Conservation (phyloP, 2,797 vertebrate genomes). For the Amazona finschi region DNA sequence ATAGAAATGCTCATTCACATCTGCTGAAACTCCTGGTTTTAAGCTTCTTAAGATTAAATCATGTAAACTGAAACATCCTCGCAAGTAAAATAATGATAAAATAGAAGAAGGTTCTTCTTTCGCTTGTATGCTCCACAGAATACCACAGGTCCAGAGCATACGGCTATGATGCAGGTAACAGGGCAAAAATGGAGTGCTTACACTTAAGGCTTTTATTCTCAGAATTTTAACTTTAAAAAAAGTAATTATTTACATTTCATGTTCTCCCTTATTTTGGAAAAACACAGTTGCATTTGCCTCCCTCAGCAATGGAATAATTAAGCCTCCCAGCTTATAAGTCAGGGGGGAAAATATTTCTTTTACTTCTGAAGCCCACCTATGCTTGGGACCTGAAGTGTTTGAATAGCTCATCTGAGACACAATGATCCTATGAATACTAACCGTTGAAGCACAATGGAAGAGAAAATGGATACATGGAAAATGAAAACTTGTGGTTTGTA, state of each 20-base stretch:
- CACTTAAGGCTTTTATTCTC: neutral
- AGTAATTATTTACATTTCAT: neutral
- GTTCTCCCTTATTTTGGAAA: neutral
- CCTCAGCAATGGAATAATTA: neutral
- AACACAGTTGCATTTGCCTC: neutral
- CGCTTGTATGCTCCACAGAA: neutral
- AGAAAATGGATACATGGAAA: neutral
- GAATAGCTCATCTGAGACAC: neutral
- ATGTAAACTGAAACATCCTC: neutral
- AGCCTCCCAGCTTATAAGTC: neutral
- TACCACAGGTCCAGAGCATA: neutral
- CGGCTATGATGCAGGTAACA: neutral
- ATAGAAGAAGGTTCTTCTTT: neutral
- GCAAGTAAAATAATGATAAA: neutral
- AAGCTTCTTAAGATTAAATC: neutral
- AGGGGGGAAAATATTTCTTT: neutral
- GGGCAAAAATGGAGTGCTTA: neutral
- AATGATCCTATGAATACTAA: neutral
- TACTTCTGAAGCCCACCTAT: neutral
- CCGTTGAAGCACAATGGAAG: neutral
- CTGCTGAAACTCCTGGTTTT: neutral
- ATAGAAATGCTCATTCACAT: neutral
- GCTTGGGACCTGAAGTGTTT: neutral
- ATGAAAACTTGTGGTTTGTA: neutral
- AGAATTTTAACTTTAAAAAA: neutral